Conservation (phyloP, 2,797 vertebrate genomes). For the Limosa lapponica region DNA sequence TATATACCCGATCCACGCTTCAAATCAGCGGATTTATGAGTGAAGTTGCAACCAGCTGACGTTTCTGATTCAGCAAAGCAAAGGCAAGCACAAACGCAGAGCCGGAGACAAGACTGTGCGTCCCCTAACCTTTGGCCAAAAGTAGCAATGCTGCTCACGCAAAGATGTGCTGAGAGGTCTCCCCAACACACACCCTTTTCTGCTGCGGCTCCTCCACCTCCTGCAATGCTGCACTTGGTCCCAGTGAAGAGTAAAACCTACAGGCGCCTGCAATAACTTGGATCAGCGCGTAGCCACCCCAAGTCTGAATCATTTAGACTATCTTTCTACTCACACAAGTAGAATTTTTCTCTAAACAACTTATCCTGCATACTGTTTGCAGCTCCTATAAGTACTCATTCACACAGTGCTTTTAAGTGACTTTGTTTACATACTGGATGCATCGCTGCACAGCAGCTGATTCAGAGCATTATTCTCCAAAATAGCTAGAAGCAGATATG, state of each 20-base stretch:
- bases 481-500: slow-evolving; percentile 9
- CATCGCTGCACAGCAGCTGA: neutral
- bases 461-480: neutral
- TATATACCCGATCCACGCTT: neutral
- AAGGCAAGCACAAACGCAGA: neutral
- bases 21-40: neutral
- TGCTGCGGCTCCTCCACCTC: neutral
- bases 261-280: neutral
- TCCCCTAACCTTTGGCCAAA: neutral
- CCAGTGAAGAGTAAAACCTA: neutral
- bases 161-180: neutral
- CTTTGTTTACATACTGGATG: neutral
- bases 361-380: neutral
- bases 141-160: neutral
- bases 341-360: neutral
- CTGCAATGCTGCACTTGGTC: neutral
- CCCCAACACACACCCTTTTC: neutral
- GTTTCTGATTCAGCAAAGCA: neutral
- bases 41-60: neutral
- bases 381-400: neutral
- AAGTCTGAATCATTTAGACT: neutral
- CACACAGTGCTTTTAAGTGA: neutral
- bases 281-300: neutral
- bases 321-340: neutral
- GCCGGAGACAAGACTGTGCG: accelerated